A percentile compares a stretch with the other conserved stretches of the same genome.
These are phyloP conservation scores for Macrosteles quadrilineatus DNA, from an alignment of 1,140 invertebrate species.

Conservation along the genomic window DNA sequence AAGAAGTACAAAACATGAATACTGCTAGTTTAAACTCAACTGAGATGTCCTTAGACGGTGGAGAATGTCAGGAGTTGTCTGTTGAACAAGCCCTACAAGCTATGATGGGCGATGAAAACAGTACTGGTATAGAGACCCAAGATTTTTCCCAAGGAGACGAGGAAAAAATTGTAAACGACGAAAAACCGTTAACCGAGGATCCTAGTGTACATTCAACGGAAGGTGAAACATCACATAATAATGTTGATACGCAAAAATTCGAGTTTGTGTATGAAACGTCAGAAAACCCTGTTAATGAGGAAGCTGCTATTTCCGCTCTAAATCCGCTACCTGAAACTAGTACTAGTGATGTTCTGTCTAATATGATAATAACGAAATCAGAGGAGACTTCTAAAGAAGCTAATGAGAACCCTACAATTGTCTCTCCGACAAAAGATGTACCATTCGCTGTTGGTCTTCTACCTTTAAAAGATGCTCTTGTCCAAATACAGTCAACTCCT, in stretches of 20 bases:
- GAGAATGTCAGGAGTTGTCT: constrained; percentile 25
- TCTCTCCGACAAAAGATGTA: constrained; percentile 50
- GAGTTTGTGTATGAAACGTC: background rate
- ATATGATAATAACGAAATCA: constrained; percentile 1
- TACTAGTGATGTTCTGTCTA: background rate
- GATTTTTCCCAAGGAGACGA: constrained; percentile 23
- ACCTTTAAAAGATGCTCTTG: constrained; percentile 52
- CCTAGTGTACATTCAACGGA: background rate
- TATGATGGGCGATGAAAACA: constrained; percentile 37
- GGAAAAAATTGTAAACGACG: background rate
- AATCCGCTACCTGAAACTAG: background rate
- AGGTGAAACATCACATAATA: background rate
- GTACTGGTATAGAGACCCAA: constrained; percentile 11
- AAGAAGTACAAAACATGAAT: constrained; percentile 28
- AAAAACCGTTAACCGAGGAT: background rate
- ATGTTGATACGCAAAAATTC: background rate
- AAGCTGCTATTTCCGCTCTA: background rate
- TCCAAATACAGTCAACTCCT: constrained; percentile 53
- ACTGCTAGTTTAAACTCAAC: background rate
- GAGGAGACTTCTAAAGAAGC: background rate
- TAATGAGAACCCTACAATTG: constrained; percentile 1
- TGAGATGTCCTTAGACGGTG: constrained; percentile 6
- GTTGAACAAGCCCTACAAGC: constrained; percentile 37
- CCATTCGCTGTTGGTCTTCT: constrained; percentile 55
- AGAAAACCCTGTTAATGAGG: background rate